Evolutionary conservation across 2,113 vertebrate species (phyloP), one percentile per base, ranked within the genome.

Genomic region (Sinosuthora webbiana): DNA sequence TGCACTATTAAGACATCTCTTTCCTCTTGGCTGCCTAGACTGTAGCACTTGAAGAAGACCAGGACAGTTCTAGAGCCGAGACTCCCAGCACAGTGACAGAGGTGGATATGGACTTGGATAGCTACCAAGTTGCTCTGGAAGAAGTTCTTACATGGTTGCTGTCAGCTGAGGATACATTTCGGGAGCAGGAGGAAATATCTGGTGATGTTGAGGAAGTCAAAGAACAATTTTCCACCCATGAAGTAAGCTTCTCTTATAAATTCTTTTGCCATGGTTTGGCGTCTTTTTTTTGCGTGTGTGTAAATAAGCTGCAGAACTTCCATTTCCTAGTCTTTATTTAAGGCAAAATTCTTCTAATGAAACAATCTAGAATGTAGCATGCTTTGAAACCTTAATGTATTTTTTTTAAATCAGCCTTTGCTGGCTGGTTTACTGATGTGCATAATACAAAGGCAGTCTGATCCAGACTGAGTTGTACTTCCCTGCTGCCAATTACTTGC

Each of bases 131-230:
- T 55, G 99, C 99, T 2, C 97, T 99, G 96, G 99, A 99, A 89
- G 99, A 99, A 94, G 99, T 99, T 44, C 98, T 99, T 74, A 99
- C 99, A 5, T 99, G 99, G 99, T 93, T 99, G 86, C 98, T 99
- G 35, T 99, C 98, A 7, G 99, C 99, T 0, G 99, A 99, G 94
- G 99, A 99, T 88, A 86, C 98, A 2, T 98, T 99, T 87, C 98
- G 98, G 20, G 98, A 98, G 84, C 99, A 99, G 95, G 99, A 99
- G 7, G 99, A 99, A 49, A 98, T 99, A 95, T 99, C 99, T 11
- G 97, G 98, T 3, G 98, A 99, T 53, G 99, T 99, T 75, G 99
- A 99, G 74, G 99, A 99, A 92, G 99, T 99, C 80, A 99, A 99
- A 97, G 98, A 99, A 18, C 99, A 99, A 95, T 99, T 99, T 98